Percentiles rank a stretch among this genome's conserved stretches.
Conservation (phyloP, 2,888 invertebrate genomes). For the Allygus modestus region DNA sequence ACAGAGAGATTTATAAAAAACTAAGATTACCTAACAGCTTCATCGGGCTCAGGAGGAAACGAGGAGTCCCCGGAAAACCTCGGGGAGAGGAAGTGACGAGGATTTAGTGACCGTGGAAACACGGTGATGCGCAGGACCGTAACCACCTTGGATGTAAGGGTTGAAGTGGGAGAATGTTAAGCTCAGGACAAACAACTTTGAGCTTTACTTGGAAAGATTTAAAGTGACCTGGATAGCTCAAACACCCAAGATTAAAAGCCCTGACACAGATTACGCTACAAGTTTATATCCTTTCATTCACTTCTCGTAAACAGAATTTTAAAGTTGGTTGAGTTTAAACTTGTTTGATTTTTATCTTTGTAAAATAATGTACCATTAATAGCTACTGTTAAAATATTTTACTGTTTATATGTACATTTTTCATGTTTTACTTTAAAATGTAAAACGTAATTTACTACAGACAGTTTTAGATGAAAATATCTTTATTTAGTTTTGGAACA, state of each 20-base stretch:
- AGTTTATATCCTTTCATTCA: background rate
- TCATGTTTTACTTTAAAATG: too few relatives aligned
- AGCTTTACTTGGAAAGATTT: slow-evolving; percentile 20
- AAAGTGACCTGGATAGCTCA: slow-evolving; percentile 5
- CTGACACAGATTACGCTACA: slow-evolving; percentile 3
- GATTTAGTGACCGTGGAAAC: background rate
- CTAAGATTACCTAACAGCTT: background rate
- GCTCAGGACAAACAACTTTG: background rate
- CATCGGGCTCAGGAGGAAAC: background rate
- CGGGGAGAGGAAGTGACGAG: background rate
- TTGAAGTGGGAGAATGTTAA: background rate
- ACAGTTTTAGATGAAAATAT: too few relatives aligned
- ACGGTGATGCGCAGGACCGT: background rate
- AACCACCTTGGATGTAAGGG: background rate
- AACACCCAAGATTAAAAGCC: slow-evolving; percentile 7
- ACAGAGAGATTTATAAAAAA: too few relatives aligned
- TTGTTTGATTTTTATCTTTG: too few relatives aligned
- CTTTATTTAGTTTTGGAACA: too few relatives aligned
- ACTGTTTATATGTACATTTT: too few relatives aligned
- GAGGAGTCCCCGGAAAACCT: background rate
- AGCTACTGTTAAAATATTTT: too few relatives aligned
- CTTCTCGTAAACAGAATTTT: slow-evolving; percentile 5
- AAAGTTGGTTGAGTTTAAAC: background rate
- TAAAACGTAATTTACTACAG: too few relatives aligned
- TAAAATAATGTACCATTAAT: too few relatives aligned